Evolutionary conservation across 1,140 invertebrate species (phyloP), one percentile per base, ranked within the genome.

Genomic region (Conus ventricosus): DNA sequence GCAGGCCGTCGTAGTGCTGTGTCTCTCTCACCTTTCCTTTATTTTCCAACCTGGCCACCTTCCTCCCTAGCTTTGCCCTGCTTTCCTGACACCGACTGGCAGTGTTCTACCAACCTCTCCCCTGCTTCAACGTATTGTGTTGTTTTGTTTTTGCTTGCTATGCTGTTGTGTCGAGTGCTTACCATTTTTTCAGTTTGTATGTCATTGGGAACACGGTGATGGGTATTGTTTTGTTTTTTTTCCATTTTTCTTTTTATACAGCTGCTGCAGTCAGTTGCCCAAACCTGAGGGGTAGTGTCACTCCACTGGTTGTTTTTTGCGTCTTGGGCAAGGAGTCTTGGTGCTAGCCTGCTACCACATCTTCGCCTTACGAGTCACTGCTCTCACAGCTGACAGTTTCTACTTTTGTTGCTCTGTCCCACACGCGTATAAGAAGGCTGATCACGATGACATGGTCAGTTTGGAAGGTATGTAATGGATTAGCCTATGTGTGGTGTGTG

Each of bases 401-500:
- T 81, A 15, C 17, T 23, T 81, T 81, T 81, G 27, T 81, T 17
- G 67, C 67, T 71, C 67, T 71, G 67, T 71, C 39, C 82, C 82
- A 20, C 82, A 84, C 82, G 82, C 63, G 82, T 55, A n/a, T 67
- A 87, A 20, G 39, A 87, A 80, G 85, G 85, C 85, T n/a, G 85
- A 87, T 78, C 85, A 87, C 54, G 85, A 87, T 87, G 85, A 87
- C 75, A 87, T 87, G 85, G 85, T 80, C 85, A 87, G 85, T 80
- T 75, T 87, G n/a, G 85, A 87, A 87, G 85, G 85, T 87, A 87
- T 51, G 85, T 25, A 60, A 57, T 0, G 39, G 39, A 39, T 39
- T 39, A 39, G 39, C 39, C 39, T 55, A 57, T 54, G 53, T n/a
- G 67, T 71, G 67, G 67, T 71, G 13, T 20, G 20, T 63, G 60